Evolutionary conservation across 1,140 invertebrate species (phyloP).

Genomic region (Proales similis): DNA sequence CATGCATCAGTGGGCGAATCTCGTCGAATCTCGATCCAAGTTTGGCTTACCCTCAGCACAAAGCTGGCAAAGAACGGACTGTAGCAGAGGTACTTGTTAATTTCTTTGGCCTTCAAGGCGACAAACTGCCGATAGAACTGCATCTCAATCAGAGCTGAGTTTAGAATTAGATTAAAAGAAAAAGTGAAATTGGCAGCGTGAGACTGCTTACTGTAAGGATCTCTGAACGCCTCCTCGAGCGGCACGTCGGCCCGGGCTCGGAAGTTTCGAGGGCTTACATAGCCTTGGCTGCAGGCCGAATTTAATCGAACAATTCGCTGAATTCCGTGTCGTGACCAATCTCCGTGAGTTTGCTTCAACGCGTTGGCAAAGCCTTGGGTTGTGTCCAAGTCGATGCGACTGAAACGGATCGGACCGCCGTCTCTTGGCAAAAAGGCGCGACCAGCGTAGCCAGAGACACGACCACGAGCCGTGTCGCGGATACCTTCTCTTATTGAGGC

Average conservation of each 20-base stretch:
- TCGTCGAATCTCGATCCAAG: too few species aligned
- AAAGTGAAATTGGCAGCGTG: neutral
- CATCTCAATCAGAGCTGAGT: constrained; percentile 20
- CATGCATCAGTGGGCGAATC: too few species aligned
- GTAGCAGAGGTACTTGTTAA: constrained; percentile 12
- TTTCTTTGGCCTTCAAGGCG: constrained; percentile 10
- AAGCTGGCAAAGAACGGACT: constrained; percentile 3
- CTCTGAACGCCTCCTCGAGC: constrained; percentile 28
- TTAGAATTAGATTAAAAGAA: neutral
- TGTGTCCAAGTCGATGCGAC: constrained; percentile 2
- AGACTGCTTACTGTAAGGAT: constrained; percentile 4
- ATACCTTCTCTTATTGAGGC: constrained; percentile 9
- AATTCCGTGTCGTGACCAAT: constrained; percentile 31
- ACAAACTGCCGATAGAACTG: constrained; percentile 2
- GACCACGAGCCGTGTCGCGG: neutral
- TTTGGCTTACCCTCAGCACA: too few species aligned
- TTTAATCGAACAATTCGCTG: constrained; percentile 14
- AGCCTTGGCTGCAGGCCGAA: constrained; percentile 30
- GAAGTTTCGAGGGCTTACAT: constrained; percentile 14
- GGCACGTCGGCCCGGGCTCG: constrained; percentile 25
- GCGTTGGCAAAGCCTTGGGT: constrained; percentile 11
- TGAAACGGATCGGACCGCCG: neutral
- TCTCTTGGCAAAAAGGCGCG: too few species aligned
- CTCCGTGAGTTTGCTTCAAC: constrained; percentile 18
- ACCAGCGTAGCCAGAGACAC: too few species aligned